A percentile compares a stretch with the other conserved stretches of the same genome.
Conservation (phyloP, 2,113 vertebrate genomes). For the Muntiacus reevesi region DNA sequence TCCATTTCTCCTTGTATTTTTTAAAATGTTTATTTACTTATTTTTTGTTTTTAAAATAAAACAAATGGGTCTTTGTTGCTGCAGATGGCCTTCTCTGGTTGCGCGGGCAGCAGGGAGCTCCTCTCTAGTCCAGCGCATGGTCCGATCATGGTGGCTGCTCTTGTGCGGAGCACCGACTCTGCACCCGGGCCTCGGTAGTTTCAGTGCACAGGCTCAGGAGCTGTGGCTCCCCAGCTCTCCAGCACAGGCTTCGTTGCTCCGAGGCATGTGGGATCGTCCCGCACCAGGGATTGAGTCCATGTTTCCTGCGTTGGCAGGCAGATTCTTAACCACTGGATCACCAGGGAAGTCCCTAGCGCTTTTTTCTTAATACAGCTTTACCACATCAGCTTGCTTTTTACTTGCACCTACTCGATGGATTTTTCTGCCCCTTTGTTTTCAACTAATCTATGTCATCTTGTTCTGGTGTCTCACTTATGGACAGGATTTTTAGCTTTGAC, state of each 20-base stretch:
- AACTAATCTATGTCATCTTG: neutral
- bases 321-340: neutral
- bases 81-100: neutral
- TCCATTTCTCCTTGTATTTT: constrained; percentile 15
- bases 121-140: neutral
- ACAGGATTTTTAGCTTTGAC: neutral
- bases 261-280: neutral
- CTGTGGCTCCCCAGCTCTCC: neutral
- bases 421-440: neutral
- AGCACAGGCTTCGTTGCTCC: neutral
- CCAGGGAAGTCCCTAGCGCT: neutral
- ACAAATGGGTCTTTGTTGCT: neutral
- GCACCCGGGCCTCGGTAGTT: neutral
- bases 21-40: neutral
- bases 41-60: neutral
- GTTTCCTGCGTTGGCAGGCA: neutral
- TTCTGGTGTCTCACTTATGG: neutral
- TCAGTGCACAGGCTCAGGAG: accelerated
- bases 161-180: neutral
- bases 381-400: neutral
- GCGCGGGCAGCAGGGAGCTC: neutral
- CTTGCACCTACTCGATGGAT: neutral
- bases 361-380: neutral
- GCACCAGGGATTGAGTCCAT: neutral
- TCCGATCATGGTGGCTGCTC: neutral